Conservation (phyloP, 2,113 vertebrate genomes). For the Nothobranchius furzeri region DNA sequence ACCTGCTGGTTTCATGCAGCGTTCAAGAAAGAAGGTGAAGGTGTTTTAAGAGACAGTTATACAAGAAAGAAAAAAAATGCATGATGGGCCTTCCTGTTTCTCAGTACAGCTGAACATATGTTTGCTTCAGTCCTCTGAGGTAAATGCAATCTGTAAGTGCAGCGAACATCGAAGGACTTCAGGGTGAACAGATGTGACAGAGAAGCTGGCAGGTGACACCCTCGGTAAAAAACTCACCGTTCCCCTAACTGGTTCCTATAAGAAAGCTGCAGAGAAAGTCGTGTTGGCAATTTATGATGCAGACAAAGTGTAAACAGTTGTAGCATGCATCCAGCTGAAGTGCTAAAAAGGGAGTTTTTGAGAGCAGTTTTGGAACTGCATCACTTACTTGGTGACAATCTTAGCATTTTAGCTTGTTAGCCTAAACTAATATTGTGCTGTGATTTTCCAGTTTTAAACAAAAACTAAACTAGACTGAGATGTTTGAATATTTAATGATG, state of each 20-base stretch:
- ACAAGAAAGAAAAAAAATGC: constrained; percentile 32
- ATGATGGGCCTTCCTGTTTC: constrained; percentile 43
- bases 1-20: constrained; percentile 10
- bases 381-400: too few species aligned
- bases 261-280: constrained; percentile 48
- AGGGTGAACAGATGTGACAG: constrained; percentile 62
- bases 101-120: constrained; percentile 66
- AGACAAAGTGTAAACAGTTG: background rate
- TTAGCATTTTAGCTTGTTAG: too few species aligned
- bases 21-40: constrained; percentile 28
- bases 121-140: constrained; percentile 64
- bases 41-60: constrained; percentile 21
- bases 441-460: too few species aligned
- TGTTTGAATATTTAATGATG: too few species aligned
- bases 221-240: constrained; percentile 65
- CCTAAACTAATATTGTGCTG: too few species aligned
- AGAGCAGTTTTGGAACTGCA: background rate
- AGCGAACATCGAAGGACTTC: constrained; percentile 56
- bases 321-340: background rate
- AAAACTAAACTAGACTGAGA: too few species aligned
- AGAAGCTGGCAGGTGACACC: constrained; percentile 65
- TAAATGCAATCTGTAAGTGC: constrained; percentile 65
- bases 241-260: constrained; percentile 56
- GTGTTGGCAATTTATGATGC: constrained; percentile 46
- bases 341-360: background rate